phyloP scores from a whole-genome alignment of 2,113 vertebrate species.

The Anoplopoma fimbria region DNA sequence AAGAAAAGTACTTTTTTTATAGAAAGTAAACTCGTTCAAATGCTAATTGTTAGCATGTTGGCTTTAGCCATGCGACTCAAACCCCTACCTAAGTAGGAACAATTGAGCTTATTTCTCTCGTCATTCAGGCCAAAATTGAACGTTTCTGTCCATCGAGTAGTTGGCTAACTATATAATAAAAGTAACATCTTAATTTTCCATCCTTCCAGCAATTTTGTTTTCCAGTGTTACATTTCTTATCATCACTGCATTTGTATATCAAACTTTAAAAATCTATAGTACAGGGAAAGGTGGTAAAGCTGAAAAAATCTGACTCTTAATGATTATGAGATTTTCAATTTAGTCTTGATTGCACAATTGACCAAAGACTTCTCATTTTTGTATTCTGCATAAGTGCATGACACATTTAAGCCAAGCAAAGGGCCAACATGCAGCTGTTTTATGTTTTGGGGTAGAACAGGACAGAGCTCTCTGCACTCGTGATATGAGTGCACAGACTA shows the following conservation, averaged over 20 bases:
- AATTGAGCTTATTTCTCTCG: background rate
- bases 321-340: background rate
- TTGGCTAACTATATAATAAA: background rate
- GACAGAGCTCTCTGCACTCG: background rate
- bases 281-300: background rate
- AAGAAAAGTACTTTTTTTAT: background rate
- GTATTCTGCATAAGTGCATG: background rate
- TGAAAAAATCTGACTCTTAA: background rate
- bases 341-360: background rate
- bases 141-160: background rate
- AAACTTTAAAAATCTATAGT: background rate
- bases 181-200: background rate
- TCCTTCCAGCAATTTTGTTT: background rate
- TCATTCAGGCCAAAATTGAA: background rate
- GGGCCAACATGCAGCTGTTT: background rate
- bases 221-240: no score
- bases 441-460: background rate
- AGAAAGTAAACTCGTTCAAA: background rate
- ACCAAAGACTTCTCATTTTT: background rate
- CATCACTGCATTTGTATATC: background rate
- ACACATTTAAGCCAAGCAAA: background rate
- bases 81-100: background rate
- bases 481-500: slow-evolving; percentile 30
- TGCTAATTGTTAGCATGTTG: background rate
- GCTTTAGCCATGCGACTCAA: background rate